Conservation (phyloP, 2,113 vertebrate species). For the Fulica atra region DNA sequence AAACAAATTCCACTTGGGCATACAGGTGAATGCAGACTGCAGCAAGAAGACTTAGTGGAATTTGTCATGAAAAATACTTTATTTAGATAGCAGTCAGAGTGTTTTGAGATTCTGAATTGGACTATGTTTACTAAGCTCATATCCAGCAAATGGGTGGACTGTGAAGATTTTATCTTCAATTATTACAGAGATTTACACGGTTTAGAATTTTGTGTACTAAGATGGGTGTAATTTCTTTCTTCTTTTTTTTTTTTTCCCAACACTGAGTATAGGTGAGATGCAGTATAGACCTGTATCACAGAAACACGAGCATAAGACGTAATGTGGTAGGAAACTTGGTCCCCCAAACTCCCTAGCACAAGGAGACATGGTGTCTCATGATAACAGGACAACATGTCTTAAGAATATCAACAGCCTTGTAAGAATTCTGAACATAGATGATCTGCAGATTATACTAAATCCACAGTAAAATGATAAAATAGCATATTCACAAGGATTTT, state of each 20-base stretch:
- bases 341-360: not conserved
- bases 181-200: not conserved
- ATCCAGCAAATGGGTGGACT: not conserved
- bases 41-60: not conserved
- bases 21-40: not conserved
- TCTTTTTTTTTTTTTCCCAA: not conserved
- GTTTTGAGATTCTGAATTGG: not conserved
- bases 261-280: not conserved
- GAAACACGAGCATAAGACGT: not conserved
- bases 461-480: not conserved
- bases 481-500: not conserved
- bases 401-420: not conserved
- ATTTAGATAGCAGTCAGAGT: not conserved
- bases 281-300: not conserved
- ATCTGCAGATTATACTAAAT: not conserved
- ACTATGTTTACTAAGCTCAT: not conserved
- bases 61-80: not conserved
- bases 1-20: not conserved
- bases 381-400: not conserved
- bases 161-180: not conserved
- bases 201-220: not conserved
- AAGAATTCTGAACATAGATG: not conserved
- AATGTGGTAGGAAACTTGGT: not conserved
- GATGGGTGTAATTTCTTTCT: not conserved
- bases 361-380: not conserved